phyloP scores from a whole-genome alignment of 1,140 invertebrate species.

The Halictus rubicundus region DNA sequence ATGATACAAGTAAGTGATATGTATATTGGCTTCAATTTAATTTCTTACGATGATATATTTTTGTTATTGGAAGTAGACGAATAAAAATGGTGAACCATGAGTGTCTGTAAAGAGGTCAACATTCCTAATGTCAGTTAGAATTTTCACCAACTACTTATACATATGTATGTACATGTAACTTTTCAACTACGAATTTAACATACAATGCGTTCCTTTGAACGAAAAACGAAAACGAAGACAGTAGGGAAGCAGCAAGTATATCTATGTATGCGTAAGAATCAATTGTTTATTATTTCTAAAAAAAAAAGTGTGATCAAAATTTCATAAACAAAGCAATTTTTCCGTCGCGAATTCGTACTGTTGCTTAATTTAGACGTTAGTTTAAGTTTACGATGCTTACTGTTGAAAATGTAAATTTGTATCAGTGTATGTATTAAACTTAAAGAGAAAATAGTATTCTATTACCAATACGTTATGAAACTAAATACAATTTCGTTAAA shows the following conservation, averaged over 20 bases:
- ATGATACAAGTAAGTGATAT: constrained; percentile 47
- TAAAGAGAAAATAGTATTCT: constrained; percentile 3
- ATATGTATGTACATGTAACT: not conserved
- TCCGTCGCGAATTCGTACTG: not conserved
- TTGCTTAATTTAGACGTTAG: constrained; percentile 10
- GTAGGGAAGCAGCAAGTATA: not conserved
- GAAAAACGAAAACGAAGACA: not conserved
- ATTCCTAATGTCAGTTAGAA: not conserved
- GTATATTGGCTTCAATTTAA: constrained; percentile 61
- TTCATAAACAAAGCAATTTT: constrained; percentile 8
- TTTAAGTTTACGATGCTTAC: not conserved
- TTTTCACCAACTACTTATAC: not conserved
- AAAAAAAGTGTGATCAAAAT: not conserved
- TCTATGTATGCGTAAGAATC: not conserved
- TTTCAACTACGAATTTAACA: not conserved
- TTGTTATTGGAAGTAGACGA: constrained; percentile 69
- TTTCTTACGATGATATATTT: constrained; percentile 71
- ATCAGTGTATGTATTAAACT: not conserved
- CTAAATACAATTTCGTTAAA: constrained; percentile 26
- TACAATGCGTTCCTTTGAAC: not conserved
- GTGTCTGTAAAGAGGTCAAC: not conserved
- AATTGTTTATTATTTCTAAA: constrained; percentile 25
- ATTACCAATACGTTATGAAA: constrained; percentile 3
- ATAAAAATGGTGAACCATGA: constrained; percentile 42
- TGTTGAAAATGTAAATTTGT: not conserved